A percentile compares a stretch with the other conserved stretches of the same genome.
Evolutionary conservation across 2,113 vertebrate genomes (phyloP).

Genomic region (Cyanoderma ruficeps): DNA sequence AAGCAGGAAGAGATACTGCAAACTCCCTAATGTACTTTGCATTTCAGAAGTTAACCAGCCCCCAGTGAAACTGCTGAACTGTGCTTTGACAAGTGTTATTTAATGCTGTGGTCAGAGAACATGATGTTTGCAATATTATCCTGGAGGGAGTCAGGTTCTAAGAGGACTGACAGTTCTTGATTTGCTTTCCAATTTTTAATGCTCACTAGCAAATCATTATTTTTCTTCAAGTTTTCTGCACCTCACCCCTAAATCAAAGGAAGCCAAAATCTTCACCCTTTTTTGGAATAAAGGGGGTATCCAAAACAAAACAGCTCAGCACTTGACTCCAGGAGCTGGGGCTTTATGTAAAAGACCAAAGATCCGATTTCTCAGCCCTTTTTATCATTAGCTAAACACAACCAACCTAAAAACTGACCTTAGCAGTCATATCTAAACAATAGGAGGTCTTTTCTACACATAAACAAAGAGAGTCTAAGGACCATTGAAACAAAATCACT

Average conservation of each 20-base stretch:
- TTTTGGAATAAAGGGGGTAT: not conserved
- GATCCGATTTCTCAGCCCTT: not conserved
- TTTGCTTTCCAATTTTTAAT: not conserved
- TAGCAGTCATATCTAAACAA: not conserved
- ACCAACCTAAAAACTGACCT: not conserved
- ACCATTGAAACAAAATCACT: not conserved
- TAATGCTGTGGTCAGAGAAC: not conserved
- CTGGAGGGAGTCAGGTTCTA: not conserved
- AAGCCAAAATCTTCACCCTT: not conserved
- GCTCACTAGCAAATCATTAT: not conserved
- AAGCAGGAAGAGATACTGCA: not conserved
- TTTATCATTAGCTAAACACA: not conserved
- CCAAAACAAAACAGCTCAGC: not conserved
- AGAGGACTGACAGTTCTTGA: not conserved
- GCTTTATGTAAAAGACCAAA: not conserved
- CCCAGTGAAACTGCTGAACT: not conserved
- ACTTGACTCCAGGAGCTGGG: not conserved
- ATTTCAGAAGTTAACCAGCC: not conserved
- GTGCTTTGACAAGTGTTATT: not conserved
- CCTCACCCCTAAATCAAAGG: not conserved
- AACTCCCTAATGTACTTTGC: not conserved
- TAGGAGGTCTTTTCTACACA: not conserved
- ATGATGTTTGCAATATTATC: not conserved
- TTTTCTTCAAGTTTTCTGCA: not conserved
- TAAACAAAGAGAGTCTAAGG: not conserved